Evolutionary conservation across 2,888 invertebrate genomes (phyloP).

Genomic region (Sericinus montela): DNA sequence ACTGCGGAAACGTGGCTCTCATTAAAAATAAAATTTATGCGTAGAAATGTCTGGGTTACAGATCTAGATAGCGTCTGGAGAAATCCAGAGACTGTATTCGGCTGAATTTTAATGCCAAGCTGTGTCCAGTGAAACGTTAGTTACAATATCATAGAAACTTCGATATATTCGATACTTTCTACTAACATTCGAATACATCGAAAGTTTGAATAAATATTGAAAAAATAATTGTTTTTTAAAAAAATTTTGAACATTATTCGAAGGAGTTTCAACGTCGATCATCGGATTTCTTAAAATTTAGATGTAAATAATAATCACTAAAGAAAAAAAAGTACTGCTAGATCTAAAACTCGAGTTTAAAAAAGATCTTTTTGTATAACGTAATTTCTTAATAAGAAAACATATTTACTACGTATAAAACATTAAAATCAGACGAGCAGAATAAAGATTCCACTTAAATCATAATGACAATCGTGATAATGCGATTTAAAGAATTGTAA

Average conservation of each 20-base stretch:
- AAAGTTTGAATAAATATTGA: too few relatives aligned
- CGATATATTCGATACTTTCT: too few relatives aligned
- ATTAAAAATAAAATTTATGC: conserved; percentile 41
- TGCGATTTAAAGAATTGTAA: conserved; percentile 15
- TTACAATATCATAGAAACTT: too few relatives aligned
- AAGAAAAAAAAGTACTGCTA: too few relatives aligned
- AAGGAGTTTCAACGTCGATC: too few relatives aligned
- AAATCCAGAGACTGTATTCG: conserved; percentile 16
- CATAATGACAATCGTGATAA: conserved; percentile 14
- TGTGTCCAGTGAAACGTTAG: conserved; percentile 25
- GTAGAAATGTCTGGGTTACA: conserved; percentile 40
- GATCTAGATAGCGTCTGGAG: conserved; percentile 23
- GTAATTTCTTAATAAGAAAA: background rate
- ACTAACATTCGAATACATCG: too few relatives aligned
- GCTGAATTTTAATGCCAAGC: conserved; percentile 25
- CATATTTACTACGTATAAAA: background rate
- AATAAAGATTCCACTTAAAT: conserved; percentile 5
- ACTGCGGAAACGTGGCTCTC: conserved; percentile 33
- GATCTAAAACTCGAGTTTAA: too few relatives aligned
- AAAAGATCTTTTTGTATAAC: conserved; percentile 1
- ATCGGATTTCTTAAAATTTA: too few relatives aligned
- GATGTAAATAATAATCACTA: too few relatives aligned
- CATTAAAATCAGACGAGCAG: background rate
- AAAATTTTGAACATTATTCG: too few relatives aligned
- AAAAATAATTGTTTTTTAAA: too few relatives aligned